Evolutionary conservation across 2,888 invertebrate species (phyloP), one percentile per base, ranked within the genome.

Genomic region (Lagria hirta): DNA sequence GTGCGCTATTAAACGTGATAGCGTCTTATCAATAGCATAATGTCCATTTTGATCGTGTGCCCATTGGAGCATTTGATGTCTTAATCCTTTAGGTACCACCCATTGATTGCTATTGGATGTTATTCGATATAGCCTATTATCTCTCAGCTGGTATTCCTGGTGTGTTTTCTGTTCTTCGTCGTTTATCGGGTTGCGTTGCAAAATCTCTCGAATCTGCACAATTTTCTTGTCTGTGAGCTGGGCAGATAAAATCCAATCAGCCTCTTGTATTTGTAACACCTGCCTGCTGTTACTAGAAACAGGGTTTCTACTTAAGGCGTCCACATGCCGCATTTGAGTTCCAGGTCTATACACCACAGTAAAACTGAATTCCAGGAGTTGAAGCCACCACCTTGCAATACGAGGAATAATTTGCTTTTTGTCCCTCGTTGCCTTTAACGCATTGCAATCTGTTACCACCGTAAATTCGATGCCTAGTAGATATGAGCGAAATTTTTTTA

Each of bases 21-120:
- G 10, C 1, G 65, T 68, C 32, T 65, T 68, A 3, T 65, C 62
- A 1, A 60, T 12, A 2, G 60, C 65, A 42, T 69, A 62, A 46
- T 73, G 69, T 5, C 69, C 68, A 6, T 61, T 45, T 7, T 69
- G 65, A 29, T 72, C 69, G 33, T 72, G 71, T 29, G 64, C 65
- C 18, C 55, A 48, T 13, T 26, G 22, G 5, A 54, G 42, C 5
- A 53, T 45, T 30, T 43, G 49, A 4, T 56, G 54, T 15, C 63
- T 58, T 12, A 68, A 52, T 34, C 62, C 58, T 48, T 49, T 49
- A 2, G 68, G 66, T 4, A 67, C 66, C 1, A 64, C 60, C 60
- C 64, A 66, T 30, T 52, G 44, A 48, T 49, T 16, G 12, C 43
- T 47, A 8, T 45, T 26, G 4, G 34, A 48, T 3, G 50, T 52